These are phyloP conservation scores for Daphoenositta chrysoptera DNA, from an alignment of 2,113 vertebrate species.

Conservation along the genomic window DNA sequence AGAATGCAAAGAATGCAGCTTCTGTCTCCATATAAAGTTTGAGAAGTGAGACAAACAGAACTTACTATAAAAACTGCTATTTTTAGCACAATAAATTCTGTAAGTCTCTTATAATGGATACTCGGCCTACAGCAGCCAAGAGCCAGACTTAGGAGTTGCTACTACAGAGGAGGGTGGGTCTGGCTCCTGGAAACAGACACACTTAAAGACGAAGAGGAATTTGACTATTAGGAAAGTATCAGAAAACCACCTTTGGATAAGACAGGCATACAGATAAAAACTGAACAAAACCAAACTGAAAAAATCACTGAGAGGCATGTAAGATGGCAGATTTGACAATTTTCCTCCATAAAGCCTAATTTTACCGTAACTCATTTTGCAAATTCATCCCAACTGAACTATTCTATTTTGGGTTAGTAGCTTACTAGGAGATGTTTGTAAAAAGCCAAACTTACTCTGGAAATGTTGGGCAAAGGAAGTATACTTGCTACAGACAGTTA, in stretches of 20 bases:
- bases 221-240: background rate
- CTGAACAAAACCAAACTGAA: background rate
- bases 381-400: background rate
- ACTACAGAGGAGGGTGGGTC: background rate
- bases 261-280: background rate
- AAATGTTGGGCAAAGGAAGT: background rate
- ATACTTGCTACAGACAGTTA: background rate
- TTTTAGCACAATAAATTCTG: background rate
- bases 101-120: background rate
- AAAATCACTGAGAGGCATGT: background rate
- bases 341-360: background rate
- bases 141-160: background rate
- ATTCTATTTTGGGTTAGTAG: background rate
- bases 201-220: background rate
- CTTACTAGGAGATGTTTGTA: background rate
- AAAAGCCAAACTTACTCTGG: background rate
- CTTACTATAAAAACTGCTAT: background rate
- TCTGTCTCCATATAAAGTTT: background rate
- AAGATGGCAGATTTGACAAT: background rate
- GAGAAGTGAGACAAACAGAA: background rate
- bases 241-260: background rate
- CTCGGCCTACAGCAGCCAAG: background rate
- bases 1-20: slow-evolving; percentile 14
- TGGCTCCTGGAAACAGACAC: background rate
- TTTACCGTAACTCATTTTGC: background rate